Conservation (phyloP, 1,140 invertebrate genomes). For the Microplitis demolitor region DNA sequence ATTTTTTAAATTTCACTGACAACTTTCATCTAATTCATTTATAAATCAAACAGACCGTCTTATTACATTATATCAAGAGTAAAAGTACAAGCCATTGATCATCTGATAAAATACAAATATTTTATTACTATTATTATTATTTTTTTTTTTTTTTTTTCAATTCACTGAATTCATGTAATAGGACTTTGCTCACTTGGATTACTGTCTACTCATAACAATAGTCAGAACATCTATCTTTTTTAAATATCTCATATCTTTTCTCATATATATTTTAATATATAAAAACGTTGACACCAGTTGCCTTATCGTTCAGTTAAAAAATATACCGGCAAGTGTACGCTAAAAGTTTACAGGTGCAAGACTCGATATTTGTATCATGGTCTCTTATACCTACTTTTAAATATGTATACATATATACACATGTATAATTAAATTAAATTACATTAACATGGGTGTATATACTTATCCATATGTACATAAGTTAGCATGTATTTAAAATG, state of each 20-base stretch:
- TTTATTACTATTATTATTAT: not conserved
- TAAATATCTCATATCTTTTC: not conserved
- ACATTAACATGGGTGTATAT: not conserved
- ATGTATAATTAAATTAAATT: not conserved
- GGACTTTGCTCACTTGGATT: too few relatives aligned
- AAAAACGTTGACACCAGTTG: not conserved
- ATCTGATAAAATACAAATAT: not conserved
- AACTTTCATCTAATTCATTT: not conserved
- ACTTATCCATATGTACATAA: too few relatives aligned
- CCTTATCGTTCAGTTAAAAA: conserved; percentile 5
- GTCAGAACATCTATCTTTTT: too few relatives aligned
- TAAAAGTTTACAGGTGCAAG: conserved; percentile 5
- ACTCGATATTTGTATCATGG: not conserved
- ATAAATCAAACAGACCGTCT: not conserved
- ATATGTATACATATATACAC: not conserved
- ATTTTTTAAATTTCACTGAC: not conserved
- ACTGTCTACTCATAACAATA: too few relatives aligned
- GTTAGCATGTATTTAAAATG: too few relatives aligned
- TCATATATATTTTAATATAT: too few relatives aligned
- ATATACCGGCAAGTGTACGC: not conserved
- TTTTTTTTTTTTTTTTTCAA: too few relatives aligned
- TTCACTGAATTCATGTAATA: not conserved
- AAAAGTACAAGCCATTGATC: not conserved
- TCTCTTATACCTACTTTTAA: not conserved
- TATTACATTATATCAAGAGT: not conserved